phyloP scores from a whole-genome alignment of 92 coral and sea anemone genomes.

The Porites evermanni region DNA sequence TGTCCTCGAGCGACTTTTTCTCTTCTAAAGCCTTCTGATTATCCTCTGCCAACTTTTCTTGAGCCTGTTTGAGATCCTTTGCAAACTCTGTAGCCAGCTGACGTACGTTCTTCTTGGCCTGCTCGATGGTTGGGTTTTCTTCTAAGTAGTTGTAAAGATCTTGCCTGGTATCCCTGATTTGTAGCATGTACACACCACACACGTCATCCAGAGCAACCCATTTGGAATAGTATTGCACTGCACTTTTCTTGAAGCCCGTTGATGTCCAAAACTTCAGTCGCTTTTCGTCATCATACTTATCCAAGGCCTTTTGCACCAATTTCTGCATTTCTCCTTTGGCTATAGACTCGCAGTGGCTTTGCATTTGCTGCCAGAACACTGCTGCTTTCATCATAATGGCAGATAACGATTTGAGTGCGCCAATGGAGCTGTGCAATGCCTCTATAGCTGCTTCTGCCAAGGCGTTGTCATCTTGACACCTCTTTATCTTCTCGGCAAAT shows the following conservation, averaged over 20 bases:
- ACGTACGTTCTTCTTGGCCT: conserved; percentile 53
- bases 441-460: conserved; percentile 74
- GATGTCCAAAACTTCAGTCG: conserved; percentile 74
- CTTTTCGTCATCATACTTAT: conserved; percentile 55
- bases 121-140: conserved; percentile 72
- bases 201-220: conserved; percentile 83
- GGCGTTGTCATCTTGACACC: conserved; percentile 45
- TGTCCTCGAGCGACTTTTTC: conserved; percentile 30
- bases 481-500: conserved; percentile 63
- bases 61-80: conserved; percentile 56
- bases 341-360: conserved; percentile 61
- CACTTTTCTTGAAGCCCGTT: conserved; percentile 46
- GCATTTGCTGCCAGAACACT: conserved; percentile 72
- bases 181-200: conserved; percentile 68
- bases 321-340: conserved; percentile 50
- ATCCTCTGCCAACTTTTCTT: conserved; percentile 47
- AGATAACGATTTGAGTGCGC: conserved; percentile 74
- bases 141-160: conserved; percentile 65
- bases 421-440: conserved; percentile 75
- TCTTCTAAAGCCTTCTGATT: conserved; percentile 48
- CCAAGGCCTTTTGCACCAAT: conserved; percentile 49
- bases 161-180: conserved; percentile 66
- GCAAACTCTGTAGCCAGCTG: conserved; percentile 54
- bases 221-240: conserved; percentile 61
- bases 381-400: conserved; percentile 81